Evolutionary conservation across 2,113 vertebrate species (phyloP), one percentile per base, ranked within the genome.

Genomic region (Heloderma charlesbogerti): DNA sequence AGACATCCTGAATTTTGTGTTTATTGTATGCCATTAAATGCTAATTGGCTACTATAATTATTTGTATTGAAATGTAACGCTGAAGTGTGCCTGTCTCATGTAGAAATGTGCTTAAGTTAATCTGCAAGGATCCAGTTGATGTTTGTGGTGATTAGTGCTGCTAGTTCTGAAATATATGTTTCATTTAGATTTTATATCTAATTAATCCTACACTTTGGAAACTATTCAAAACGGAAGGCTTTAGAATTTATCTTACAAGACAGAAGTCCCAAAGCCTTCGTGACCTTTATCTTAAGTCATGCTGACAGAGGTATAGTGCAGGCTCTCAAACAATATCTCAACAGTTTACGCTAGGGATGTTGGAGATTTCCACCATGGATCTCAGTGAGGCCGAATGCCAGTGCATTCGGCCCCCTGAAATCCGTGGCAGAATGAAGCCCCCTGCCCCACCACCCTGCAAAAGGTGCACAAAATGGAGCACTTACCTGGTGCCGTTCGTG

Each of bases 31-130:
- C 79, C 91, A 91, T 92, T 94, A 82, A 92, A 40, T 74, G 45
- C 94, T 92, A 85, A 92, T 92, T 82, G 89, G 82, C 37, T 90
- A 94, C 89, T 84, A 90, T 91, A 90, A 51, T 85, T 79, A 88
- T 92, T 87, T 89, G 40, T 87, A 79, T 81, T 88, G 34, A 1
- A 94, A 22, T 57, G 88, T 51, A 37, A 60, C 84, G 90, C 81
- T 22, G 87, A 84, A 67, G 78, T 13, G 60, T 60, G 57, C 0
- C 5, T 87, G 0, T 89, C 37, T 72, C 71, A 87, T 90, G 54
- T 18, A 77, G 63, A 86, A 40, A 87, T 88, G 45, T 71, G n/a
- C 37, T 86, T 74, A 75, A 89, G 37, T 60, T 89, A 71, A 48
- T 92, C 80, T 82, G 27, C 18, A 18, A n/a, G 18, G 40, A 37